Percentiles rank a stretch among this genome's conserved stretches.
phyloP scores from a whole-genome alignment of 2,797 vertebrate species.

The Acanthornis magna region DNA sequence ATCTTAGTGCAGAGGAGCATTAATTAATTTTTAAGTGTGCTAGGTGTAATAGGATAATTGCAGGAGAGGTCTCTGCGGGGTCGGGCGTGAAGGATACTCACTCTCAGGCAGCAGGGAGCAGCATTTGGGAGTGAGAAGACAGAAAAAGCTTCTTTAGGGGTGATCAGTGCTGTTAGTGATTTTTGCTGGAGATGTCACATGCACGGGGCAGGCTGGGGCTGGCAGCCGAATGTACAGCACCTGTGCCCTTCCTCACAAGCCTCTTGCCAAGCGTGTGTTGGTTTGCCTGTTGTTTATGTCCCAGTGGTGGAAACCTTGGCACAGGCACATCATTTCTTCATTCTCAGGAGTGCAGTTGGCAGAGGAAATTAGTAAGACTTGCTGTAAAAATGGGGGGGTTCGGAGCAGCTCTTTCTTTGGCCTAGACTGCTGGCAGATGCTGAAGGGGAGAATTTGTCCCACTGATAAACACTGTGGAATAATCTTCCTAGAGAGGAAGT shows the following conservation, averaged over 20 bases:
- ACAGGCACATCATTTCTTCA: not conserved
- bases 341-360: not conserved
- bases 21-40: slow-evolving; percentile 19
- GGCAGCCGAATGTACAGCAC: not conserved
- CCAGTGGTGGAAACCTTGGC: not conserved
- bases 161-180: rapidly evolving
- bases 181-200: rapidly evolving
- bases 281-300: not conserved
- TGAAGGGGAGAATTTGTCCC: not conserved
- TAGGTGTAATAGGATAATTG: slow-evolving; percentile 7
- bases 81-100: rapidly evolving
- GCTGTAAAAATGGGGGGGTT: not conserved
- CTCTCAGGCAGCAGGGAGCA: not conserved
- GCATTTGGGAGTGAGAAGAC: not conserved
- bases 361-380: not conserved
- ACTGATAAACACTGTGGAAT: not conserved
- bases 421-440: not conserved
- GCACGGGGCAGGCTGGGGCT: rapidly evolving
- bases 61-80: not conserved
- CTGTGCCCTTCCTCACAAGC: rapidly evolving
- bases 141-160: not conserved
- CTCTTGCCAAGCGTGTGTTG: not conserved
- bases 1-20: not conserved
- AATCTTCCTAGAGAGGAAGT: not conserved
- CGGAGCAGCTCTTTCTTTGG: not conserved